These are phyloP conservation scores for Fopius arisanus DNA, from an alignment of 1,140 invertebrate genomes.

Conservation along the genomic window DNA sequence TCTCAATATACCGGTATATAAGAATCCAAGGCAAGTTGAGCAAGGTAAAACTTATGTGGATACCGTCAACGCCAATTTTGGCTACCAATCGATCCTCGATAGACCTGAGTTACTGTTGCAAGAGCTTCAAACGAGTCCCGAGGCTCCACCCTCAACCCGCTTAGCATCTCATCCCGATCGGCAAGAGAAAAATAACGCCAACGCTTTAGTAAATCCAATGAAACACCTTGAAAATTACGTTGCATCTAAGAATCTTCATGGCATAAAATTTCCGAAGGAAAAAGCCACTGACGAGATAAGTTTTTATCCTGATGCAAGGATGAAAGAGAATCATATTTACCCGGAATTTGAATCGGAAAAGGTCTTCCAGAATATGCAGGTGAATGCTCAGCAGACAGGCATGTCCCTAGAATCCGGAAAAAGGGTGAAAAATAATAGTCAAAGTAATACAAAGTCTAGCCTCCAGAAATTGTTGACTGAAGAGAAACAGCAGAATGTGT, in stretches of 20 bases:
- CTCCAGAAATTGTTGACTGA: neutral
- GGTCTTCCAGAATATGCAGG: neutral
- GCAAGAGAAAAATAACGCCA: slow-evolving; percentile 1
- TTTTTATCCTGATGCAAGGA: neutral
- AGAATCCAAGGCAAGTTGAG: neutral
- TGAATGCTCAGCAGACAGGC: neutral
- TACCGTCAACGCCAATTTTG: slow-evolving; percentile 1
- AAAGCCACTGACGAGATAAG: neutral
- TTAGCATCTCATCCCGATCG: neutral
- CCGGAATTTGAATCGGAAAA: neutral
- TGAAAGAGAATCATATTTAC: neutral
- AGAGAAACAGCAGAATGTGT: neutral
- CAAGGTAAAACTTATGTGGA: neutral
- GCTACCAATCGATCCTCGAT: slow-evolving; percentile 10
- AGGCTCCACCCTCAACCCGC: too few relatives aligned
- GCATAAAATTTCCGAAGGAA: neutral
- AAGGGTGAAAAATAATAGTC: neutral
- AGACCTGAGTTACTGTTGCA: slow-evolving; percentile 10
- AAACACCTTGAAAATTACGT: neutral
- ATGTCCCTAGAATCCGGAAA: neutral
- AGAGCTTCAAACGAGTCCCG: slow-evolving; percentile 22
- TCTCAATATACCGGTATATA: slow-evolving; percentile 4
- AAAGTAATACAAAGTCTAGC: neutral
- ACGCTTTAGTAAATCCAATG: slow-evolving; percentile 11
- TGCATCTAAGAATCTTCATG: neutral